Conservation (phyloP, 2,113 vertebrate species). For the Petrocephalus zakoni region DNA sequence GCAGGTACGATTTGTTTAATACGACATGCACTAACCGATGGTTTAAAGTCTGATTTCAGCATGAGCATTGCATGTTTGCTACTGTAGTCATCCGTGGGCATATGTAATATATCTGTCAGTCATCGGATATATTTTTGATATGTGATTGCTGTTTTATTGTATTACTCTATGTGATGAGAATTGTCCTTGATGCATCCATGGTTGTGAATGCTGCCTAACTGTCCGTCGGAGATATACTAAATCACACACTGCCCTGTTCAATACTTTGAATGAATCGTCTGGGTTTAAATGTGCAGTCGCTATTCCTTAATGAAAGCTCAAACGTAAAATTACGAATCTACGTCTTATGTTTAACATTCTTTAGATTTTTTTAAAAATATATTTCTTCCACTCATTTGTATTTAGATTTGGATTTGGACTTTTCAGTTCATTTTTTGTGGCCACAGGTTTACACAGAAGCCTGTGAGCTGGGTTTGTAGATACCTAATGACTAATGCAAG, state of each 20-base stretch:
- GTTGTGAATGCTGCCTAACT: neutral
- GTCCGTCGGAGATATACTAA: neutral
- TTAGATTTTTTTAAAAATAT: neutral
- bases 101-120: neutral
- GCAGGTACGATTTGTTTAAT: neutral
- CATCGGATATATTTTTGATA: neutral
- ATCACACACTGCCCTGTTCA: neutral
- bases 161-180: neutral
- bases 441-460: neutral
- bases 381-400: neutral
- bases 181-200: too few species aligned
- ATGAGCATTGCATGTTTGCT: neutral
- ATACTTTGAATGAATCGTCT: neutral
- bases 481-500: neutral
- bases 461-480: neutral
- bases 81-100: neutral
- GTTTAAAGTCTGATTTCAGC: conserved; percentile 23
- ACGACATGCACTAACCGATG: neutral
- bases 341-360: neutral
- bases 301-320: neutral
- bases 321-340: neutral
- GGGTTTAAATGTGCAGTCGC: neutral
- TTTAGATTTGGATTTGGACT: neutral
- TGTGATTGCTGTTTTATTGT: neutral
- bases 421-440: neutral